Base-by-base conservation (phyloP, 2,113 vertebrate genomes). In the Rhodinocichla rosea region DNA sequence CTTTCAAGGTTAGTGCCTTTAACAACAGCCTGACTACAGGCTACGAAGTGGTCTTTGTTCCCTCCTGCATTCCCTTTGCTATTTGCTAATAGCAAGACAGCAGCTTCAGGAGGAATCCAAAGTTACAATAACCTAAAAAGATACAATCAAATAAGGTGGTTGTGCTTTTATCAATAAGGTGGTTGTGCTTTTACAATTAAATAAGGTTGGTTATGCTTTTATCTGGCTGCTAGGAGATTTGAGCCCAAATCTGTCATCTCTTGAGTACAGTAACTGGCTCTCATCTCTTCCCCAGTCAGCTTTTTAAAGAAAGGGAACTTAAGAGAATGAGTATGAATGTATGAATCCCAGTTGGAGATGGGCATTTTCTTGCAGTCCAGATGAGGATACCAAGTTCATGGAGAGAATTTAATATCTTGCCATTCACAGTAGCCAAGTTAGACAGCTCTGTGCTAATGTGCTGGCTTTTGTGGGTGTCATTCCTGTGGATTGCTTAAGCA, bases 391-490 rank as follows among this genome's bases (percentile, higher is more conserved):
- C 24, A 42, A 81, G 17, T 67, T 77, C 56, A n/a, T 45, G 26
- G 52, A 52, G 12, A 59, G 42, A 83, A 57, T 69, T 76, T 50
- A 59, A 55, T 40, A 59, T 62, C 27, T 88, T 63, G 26, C 22
- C 26, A 59, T 89, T 81, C 2, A 7, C 44, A 70, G 81, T 37
- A 60, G 73, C n/a, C 35, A 67, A 67, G 11, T 37, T 70, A 57
- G n/a, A 30, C 71, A 83, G 64, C 73, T 87, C 52, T 89, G 47
- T 78, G 73, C 47, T 90, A 75, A 83, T 44, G 33, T 71, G 56
- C 39, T 94, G 83, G 64, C 39, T 94, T 96, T 87, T 94, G 92
- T 87, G 92, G 82, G 76, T 94, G 73, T 89, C 76, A 84, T 91
- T 97, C 73, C 65, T 92, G 86, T 70, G 92, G 86, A 40, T 81